A percentile compares a stretch with the other conserved stretches of the same genome.
Evolutionary conservation across 2,888 invertebrate genomes (phyloP).

Genomic region (Noctua pronuba): DNA sequence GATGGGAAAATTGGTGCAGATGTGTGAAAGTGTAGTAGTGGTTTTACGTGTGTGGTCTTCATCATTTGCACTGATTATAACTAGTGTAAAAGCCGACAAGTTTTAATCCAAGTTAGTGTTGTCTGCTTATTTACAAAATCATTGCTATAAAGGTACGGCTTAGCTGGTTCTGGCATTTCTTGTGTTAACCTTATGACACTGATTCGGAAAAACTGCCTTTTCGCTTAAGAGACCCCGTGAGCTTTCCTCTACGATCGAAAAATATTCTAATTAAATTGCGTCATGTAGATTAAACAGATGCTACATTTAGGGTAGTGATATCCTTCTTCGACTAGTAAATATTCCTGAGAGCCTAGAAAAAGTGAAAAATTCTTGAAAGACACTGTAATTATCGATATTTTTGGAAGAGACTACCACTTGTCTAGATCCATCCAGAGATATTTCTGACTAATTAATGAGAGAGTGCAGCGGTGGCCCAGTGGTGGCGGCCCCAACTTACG

Average conservation of each 20-base stretch:
- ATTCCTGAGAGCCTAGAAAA: background rate
- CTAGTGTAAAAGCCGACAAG: background rate
- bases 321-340: background rate
- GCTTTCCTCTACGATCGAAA: background rate
- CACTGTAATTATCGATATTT: background rate
- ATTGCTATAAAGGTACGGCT: too few relatives aligned
- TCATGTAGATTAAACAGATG: background rate
- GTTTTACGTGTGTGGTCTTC: slow-evolving; percentile 18
- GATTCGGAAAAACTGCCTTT: background rate
- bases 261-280: background rate
- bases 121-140: background rate
- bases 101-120: background rate
- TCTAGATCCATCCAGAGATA: background rate
- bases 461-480: too few relatives aligned
- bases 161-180: background rate
- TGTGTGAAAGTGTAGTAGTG: slow-evolving; percentile 54
- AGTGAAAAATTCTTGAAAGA: background rate
- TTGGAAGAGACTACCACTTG: background rate
- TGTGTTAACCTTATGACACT: background rate
- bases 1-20: slow-evolving; percentile 56
- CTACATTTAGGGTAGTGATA: background rate
- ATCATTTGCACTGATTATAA: background rate
- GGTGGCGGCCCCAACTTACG: too few relatives aligned
- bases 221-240: background rate
- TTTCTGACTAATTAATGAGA: background rate